Evolutionary conservation across 2,113 vertebrate genomes (phyloP), one percentile per base, ranked within the genome.

Genomic region (Amazona vittata): DNA sequence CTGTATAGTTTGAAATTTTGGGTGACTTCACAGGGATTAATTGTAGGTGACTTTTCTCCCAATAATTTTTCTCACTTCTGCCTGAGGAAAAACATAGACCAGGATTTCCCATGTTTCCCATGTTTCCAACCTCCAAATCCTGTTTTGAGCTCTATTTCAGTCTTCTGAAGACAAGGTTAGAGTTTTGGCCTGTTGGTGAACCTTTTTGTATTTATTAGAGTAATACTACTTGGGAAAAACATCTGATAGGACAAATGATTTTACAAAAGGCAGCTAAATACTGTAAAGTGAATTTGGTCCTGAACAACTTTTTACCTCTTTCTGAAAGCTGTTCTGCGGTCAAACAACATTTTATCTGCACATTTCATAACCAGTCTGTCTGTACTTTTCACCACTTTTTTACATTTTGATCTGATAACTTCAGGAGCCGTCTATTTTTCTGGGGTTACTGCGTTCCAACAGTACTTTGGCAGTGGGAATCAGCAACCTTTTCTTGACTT

Each of bases 381-480:
- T 93, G 75, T 63, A 62, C 35, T 55, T 93, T 82, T 82, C 20
- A 33, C 25, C 35, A 35, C 3, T 76, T 65, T 75, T 83, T 85
- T 69, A 57, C 79, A 35, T 19, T 88, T 91, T 77, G n/a, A 94
- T 77, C 82, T 88, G 90, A 83, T 96, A 83, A 92, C 37, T 57
- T 26, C 35, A 63, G 71, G 43, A 95, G 25, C 43, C 59, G 84
- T 93, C 94, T 96, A 82, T 79, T 77, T 93, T 93, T 90, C 82
- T 74, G 50, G 57, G 90, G 88, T 94, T 96, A 50, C 1, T 6
- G 53, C 67, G 71, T 70, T 47, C 31, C 63, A 67, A n/a, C 15
- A 83, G 53, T 49, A 49, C 20, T 77, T 80, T 55, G 46, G 19
- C 37, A 69, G 8, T 26, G 17, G 6, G 10, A 71, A 15, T 69